Base-by-base conservation (phyloP, 1,140 invertebrate species). In the Drosophila sulfurigaster region DNA sequence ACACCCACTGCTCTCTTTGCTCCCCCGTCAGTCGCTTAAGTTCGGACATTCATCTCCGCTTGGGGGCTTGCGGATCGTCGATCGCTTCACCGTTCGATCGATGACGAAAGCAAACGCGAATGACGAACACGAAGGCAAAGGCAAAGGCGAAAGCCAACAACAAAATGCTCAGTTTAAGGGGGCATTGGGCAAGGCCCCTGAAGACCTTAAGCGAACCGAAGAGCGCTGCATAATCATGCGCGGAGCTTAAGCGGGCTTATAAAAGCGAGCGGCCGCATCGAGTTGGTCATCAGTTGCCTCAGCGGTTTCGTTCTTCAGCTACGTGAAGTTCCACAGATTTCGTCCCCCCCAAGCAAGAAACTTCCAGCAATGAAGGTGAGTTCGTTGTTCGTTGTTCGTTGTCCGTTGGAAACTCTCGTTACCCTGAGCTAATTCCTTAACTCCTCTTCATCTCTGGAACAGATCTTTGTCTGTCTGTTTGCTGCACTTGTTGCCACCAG, bases 341-440 rank as follows among this genome's bases (percentile, higher is more conserved):
- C 85, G 79, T 69, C 28, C 62, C 28, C 62, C 75, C 70, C 54
- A 89, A 88, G 85, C 85, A 88, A 88, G 85, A 88, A 88, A 88
- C 85, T 88, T 88, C 81, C 85, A 81, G 85, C 81, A 56, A 88
- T 88, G 85, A 88, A 81, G 85, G 85, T 88, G 51, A 73, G 78
- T 73, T 8, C 3, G 11, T 10, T 2, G 20, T 28, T 5, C 10
- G 13, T 48, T 16, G 4, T 73, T 8, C 3, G 11, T 10, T 2
- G 20, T 28, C 11, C 10, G 13, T 48, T 16, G 4, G 6, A 5
- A 2, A 32, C 32, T 38, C 15, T 45, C 20, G 4, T 25, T 25
- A 4, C 20, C 20, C 20, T 64, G 45, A 56, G 35, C 35, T 38
- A 38, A 38, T 38, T 10, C 35, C 6, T 25, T 25, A 25, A 25